Base-by-base conservation (phyloP, 1,140 invertebrate species). In the Neoseiulus cucumeris region DNA sequence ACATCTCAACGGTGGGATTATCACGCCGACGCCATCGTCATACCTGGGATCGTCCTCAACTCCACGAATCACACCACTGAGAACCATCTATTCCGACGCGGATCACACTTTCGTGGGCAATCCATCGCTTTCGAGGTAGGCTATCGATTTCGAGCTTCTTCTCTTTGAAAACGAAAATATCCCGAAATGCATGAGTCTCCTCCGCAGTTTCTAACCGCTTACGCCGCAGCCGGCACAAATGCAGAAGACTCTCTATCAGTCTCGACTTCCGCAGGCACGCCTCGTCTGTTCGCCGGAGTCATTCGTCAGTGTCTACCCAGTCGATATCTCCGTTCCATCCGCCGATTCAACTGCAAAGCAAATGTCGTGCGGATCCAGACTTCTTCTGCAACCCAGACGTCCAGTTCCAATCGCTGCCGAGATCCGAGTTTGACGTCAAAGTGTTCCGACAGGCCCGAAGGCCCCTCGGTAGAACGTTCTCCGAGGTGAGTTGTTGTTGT, bases 331-430 rank as follows among this genome's bases (percentile, higher is more conserved):
- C 51, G 4, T 59, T 59, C 22, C 51, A 59, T 17, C 51, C 51
- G 4, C 51, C 51, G 22, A 29, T 59, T 25, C 51, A 59, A 9
- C 51, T 25, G 14, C 51, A 59, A 33, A 59, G 14, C 22, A 59
- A 59, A 25, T 33, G 33, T 25, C 25, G 33, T 6, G 4, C 45
- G 14, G 51, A 59, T 59, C 51, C 51, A 1, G 51, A 59, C 51
- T 59, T 59, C 9, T 59, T 59, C 51, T 59, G 51, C 22, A 59
- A 59, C 33, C 51, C 51, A 4, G 51, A 59, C 51, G 22, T 59
- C 6, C 51, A 59, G 25, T 59, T 59, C 33, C 51, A 59, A 33
- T 59, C 51, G 14, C 22, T 59, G 22, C 51, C 51, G 51, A 59
- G 51, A 59, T 59, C 51, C 5, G 51, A 59, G 33, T 59, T 59